Percentiles rank a stretch among this genome's conserved stretches.
phyloP scores from a whole-genome alignment of 1,140 invertebrate species.

The Achroia grisella region DNA sequence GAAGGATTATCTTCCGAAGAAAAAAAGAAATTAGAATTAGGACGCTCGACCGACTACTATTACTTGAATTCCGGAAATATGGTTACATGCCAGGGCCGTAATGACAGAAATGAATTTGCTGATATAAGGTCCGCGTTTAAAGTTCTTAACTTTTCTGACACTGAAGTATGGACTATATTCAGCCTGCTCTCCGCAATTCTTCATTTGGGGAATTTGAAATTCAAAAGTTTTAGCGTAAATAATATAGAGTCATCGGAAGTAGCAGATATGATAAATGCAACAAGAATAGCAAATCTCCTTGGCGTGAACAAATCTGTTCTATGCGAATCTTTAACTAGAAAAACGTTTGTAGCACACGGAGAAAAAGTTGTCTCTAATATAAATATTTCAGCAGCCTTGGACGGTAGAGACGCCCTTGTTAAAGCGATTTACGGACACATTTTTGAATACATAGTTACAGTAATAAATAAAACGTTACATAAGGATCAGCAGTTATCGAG shows the following conservation, averaged over 20 bases:
- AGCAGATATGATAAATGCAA: conserved; percentile 77
- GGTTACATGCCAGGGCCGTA: conserved; percentile 83
- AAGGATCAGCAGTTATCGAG: conserved; percentile 76
- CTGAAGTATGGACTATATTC: conserved; percentile 89
- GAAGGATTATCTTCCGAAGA: conserved; percentile 88
- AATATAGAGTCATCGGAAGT: conserved; percentile 90
- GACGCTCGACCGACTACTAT: conserved; percentile 81
- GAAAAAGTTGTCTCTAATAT: conserved; percentile 86
- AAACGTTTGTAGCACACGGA: conserved; percentile 91
- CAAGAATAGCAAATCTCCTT: conserved; percentile 80
- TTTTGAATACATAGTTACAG: conserved; percentile 92
- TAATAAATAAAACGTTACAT: conserved; percentile 92
- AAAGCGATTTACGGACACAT: conserved; percentile 94
- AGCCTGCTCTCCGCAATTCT: conserved; percentile 88
- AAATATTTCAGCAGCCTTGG: conserved; percentile 81
- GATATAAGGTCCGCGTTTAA: conserved; percentile 93
- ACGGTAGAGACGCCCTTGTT: conserved; percentile 93
- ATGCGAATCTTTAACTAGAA: conserved; percentile 87
- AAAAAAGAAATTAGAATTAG: conserved; percentile 84
- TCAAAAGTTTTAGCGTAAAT: conserved; percentile 82
- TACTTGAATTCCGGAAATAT: conserved; percentile 87
- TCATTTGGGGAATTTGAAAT: conserved; percentile 93
- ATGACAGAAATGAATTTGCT: conserved; percentile 89
- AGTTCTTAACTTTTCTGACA: conserved; percentile 90
- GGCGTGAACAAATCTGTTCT: conserved; percentile 81